phyloP scores from a whole-genome alignment of 2,888 invertebrate species.

The Himalopsyche tibetana region DNA sequence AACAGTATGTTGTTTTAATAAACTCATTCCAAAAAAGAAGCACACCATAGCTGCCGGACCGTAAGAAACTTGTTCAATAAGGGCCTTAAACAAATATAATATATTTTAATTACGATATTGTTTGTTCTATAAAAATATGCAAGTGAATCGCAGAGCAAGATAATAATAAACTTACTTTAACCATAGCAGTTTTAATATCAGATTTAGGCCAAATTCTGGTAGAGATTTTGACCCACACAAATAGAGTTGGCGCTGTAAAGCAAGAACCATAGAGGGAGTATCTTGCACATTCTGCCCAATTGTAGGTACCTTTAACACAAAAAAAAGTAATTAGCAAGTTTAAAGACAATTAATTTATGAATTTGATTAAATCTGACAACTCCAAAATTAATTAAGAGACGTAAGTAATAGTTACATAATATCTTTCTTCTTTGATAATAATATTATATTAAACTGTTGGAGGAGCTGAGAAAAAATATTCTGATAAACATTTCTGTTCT shows the following conservation, averaged over 20 bases:
- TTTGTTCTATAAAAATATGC: background rate
- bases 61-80: slow-evolving; percentile 85
- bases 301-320: slow-evolving; percentile 75
- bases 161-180: slow-evolving; percentile 78
- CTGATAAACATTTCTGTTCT: no score
- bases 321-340: slow-evolving; percentile 41
- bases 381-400: no score
- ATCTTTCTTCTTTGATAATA: no score
- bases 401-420: no score
- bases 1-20: slow-evolving; percentile 83
- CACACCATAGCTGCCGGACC: slow-evolving; percentile 86
- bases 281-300: slow-evolving; percentile 83
- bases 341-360: background rate
- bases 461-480: no score
- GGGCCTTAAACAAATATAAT: slow-evolving; percentile 76
- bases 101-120: no score
- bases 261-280: slow-evolving; percentile 88
- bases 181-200: slow-evolving; percentile 82
- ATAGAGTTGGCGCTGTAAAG: slow-evolving; percentile 88
- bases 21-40: slow-evolving; percentile 86
- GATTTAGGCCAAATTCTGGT: slow-evolving; percentile 85
- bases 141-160: background rate
- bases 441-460: no score
- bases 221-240: slow-evolving; percentile 87
- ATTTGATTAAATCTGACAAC: no score